Conservation (phyloP, 2,113 vertebrate species). For the Phasianus colchicus region DNA sequence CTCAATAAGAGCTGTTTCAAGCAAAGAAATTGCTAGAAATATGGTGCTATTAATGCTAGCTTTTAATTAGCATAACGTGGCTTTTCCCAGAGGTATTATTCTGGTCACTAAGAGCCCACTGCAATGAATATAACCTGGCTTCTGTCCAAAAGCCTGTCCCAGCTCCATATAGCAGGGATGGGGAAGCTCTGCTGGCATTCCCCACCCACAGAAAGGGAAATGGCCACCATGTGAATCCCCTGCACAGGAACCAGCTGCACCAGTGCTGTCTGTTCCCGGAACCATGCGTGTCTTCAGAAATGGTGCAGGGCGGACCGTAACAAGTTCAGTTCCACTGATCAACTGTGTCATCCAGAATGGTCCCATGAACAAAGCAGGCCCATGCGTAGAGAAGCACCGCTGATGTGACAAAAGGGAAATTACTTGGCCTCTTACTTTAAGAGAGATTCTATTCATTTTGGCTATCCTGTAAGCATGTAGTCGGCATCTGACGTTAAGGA, state of each 20-base stretch:
- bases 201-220: not conserved
- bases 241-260: not conserved
- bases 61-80: slow-evolving; percentile 46
- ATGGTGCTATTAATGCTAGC: not conserved
- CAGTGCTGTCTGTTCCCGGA: rapidly evolving
- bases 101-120: not conserved
- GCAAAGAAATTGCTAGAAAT: not conserved
- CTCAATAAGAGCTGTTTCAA: slow-evolving; percentile 32
- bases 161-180: not conserved
- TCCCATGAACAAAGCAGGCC: not conserved
- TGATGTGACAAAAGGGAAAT: not conserved
- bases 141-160: not conserved
- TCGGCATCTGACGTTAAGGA: not conserved
- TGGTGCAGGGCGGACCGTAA: no score
- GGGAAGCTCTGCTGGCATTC: not conserved
- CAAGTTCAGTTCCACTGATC: rapidly evolving
- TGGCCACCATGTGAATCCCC: not conserved
- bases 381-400: not conserved
- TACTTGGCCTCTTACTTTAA: not conserved
- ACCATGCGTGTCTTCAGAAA: not conserved
- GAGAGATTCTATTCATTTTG: not conserved
- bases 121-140: not conserved
- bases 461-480: rapidly evolving
- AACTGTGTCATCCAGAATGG: rapidly evolving
- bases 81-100: not conserved